These are phyloP conservation scores for Octopus sinensis DNA, from an alignment of 1,140 invertebrate genomes.

Conservation along the genomic window DNA sequence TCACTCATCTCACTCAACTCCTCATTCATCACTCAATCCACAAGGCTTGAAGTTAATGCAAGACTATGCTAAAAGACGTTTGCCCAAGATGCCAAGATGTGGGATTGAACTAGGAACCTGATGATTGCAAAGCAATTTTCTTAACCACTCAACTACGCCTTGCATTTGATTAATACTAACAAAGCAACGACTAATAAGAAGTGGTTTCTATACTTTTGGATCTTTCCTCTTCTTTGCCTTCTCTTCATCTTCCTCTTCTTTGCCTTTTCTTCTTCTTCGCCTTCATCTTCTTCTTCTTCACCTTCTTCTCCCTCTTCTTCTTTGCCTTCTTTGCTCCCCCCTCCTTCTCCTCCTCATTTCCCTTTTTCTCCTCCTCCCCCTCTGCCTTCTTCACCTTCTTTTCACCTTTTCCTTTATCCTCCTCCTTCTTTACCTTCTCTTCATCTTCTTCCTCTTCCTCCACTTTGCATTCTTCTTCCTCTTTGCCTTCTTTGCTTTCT, in stretches of 20 bases:
- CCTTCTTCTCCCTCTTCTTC: neutral
- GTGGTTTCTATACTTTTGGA: too few species aligned
- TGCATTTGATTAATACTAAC: too few species aligned
- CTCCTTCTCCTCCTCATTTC: neutral
- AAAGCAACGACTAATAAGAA: too few species aligned
- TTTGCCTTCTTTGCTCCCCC: neutral
- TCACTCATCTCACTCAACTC: neutral
- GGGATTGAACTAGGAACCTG: too few species aligned
- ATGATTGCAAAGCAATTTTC: too few species aligned
- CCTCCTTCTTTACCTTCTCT: neutral
- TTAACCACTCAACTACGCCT: too few species aligned
- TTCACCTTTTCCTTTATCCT: neutral
- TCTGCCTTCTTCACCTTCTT: neutral
- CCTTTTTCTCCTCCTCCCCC: neutral
- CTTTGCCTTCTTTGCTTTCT: neutral
- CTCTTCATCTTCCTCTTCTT: neutral
- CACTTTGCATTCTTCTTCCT: neutral
- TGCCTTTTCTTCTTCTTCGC: neutral
- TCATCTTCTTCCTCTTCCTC: neutral
- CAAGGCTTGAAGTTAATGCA: too few species aligned
- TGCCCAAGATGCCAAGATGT: too few species aligned
- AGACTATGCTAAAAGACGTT: too few species aligned
- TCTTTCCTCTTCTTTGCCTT: neutral
- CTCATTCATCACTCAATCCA: neutral
- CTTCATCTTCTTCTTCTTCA: neutral